phyloP scores from a whole-genome alignment of 2,113 vertebrate genomes.

The Maccullochella peelii region DNA sequence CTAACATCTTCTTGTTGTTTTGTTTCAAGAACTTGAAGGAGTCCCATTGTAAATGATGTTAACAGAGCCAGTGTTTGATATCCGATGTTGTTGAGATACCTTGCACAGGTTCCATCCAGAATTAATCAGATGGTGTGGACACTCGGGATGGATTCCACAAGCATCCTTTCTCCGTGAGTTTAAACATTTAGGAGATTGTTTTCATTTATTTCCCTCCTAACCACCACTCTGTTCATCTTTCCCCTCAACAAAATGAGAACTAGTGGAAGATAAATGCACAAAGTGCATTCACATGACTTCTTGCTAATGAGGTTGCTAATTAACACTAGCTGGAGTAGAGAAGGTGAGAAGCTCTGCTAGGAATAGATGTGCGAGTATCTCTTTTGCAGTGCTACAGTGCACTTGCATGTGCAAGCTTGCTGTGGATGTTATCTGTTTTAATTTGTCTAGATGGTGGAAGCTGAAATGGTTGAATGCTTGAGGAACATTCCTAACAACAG shows the following conservation, averaged over 20 bases:
- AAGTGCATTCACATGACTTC: conserved; percentile 69
- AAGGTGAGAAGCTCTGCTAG: conserved; percentile 81
- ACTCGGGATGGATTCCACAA: conserved; percentile 56
- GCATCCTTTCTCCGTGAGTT: conserved; percentile 49
- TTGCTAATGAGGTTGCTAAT: conserved; percentile 81
- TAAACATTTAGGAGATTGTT: conserved; percentile 65
- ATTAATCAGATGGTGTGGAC: conserved; percentile 48
- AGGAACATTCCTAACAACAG: neutral
- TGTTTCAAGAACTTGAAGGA: conserved; percentile 46
- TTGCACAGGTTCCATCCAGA: conserved; percentile 55
- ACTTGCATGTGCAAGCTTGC: conserved; percentile 35
- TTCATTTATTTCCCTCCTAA: conserved; percentile 51
- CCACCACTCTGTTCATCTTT: conserved; percentile 31
- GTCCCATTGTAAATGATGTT: conserved; percentile 33
- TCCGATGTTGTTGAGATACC: conserved; percentile 53
- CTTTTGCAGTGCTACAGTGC: conserved; percentile 25
- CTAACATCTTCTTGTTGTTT: conserved; percentile 45
- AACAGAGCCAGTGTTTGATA: conserved; percentile 51
- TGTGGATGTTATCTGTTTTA: conserved; percentile 46
- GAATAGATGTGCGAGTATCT: conserved; percentile 82
- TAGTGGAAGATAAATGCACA: conserved; percentile 65
- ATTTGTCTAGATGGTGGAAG: conserved; percentile 31
- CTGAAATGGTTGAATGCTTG: conserved; percentile 2
- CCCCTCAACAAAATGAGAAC: conserved; percentile 52
- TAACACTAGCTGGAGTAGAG: conserved; percentile 79